These are phyloP conservation scores for Scelioninae gen. 1 DNA, from an alignment of 2,888 invertebrate genomes.

Conservation along the genomic window DNA sequence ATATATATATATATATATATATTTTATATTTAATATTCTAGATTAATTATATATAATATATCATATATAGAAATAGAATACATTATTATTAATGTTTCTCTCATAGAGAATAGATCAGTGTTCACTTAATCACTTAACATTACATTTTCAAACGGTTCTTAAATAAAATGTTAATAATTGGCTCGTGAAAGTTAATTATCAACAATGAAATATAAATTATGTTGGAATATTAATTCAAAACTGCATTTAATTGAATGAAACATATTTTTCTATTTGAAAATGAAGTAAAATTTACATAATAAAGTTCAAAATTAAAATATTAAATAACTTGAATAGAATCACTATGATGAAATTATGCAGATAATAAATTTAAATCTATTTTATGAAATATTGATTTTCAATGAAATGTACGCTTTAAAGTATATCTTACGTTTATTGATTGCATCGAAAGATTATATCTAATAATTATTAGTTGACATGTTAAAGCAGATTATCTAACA, in stretches of 20 bases:
- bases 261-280: neutral
- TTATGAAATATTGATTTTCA: constrained; percentile 13
- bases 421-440: constrained; percentile 13
- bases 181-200: no score
- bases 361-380: constrained; percentile 1
- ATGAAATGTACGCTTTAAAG: constrained; percentile 8
- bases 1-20: constrained; percentile 18
- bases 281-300: neutral
- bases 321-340: neutral
- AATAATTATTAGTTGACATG: constrained; percentile 14
- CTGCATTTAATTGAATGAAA: no score
- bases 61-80: constrained; percentile 37
- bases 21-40: constrained; percentile 15
- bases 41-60: constrained; percentile 21
- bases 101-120: constrained; percentile 26
- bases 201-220: no score
- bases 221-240: no score
- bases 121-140: constrained; percentile 19
- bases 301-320: neutral
- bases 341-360: neutral
- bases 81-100: constrained; percentile 21
- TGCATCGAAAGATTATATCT: neutral
- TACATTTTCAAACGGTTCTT: constrained; percentile 1
- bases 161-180: no score
- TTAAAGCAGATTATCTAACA: neutral